Conservation (phyloP, 2,113 vertebrate species). For the Plecturocebus donacophilus region DNA sequence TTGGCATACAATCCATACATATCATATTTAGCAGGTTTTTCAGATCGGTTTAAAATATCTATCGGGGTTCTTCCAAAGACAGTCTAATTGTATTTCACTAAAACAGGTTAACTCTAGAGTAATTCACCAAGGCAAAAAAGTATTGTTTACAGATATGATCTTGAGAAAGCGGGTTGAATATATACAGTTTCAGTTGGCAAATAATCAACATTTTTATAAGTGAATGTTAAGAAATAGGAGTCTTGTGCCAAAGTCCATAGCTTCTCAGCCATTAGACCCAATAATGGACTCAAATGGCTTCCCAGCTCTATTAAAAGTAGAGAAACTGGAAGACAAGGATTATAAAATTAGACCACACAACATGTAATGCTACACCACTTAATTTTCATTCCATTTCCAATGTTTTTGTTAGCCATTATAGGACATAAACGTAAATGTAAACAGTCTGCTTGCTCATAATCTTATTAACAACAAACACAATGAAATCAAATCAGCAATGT, state of each 20-base stretch:
- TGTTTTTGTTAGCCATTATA: background rate
- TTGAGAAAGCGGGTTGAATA: background rate
- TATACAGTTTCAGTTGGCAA: conserved; percentile 45
- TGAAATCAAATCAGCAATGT: conserved; percentile 15
- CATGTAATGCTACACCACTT: background rate
- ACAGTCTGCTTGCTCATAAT: conserved; percentile 20
- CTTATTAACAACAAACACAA: background rate
- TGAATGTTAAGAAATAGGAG: background rate
- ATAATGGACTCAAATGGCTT: background rate
- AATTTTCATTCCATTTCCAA: conserved; percentile 22
- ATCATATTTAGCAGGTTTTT: conserved; percentile 63
- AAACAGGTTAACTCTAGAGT: conserved; percentile 39
- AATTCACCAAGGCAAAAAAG: conserved; percentile 51
- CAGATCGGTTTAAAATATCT: conserved; percentile 50
- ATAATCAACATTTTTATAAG: background rate
- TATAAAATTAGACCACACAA: background rate
- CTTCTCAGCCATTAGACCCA: background rate
- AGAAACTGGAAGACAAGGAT: background rate
- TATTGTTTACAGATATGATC: background rate
- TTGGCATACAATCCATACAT: conserved; percentile 34
- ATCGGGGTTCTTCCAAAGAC: conserved; percentile 67
- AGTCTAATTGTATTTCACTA: conserved; percentile 45
- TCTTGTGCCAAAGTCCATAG: background rate
- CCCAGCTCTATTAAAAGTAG: background rate
- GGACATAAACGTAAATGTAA: conserved; percentile 34